These are phyloP conservation scores for Pogonognathellus flavescens DNA, from an alignment of 1,140 invertebrate species.

Conservation along the genomic window DNA sequence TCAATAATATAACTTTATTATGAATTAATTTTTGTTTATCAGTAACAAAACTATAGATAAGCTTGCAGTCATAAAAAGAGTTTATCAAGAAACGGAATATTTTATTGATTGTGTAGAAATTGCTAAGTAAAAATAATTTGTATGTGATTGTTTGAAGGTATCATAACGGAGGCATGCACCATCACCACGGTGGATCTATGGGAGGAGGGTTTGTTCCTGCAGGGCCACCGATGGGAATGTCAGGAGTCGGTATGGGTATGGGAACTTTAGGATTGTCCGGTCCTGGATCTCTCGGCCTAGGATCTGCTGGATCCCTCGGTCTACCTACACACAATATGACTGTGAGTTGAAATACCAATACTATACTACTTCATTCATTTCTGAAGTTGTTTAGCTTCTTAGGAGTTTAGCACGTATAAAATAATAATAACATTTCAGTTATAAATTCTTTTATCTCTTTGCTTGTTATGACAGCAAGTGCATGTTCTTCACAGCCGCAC, in stretches of 20 bases:
- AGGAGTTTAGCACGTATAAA: background rate
- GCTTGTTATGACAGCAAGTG: too few species aligned
- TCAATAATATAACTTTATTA: too few species aligned
- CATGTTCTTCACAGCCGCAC: too few species aligned
- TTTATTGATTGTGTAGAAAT: too few species aligned
- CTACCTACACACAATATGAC: constrained; percentile 63
- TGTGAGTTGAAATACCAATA: constrained; percentile 55
- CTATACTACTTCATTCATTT: background rate
- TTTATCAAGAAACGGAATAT: too few species aligned
- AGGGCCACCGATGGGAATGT: constrained; percentile 64
- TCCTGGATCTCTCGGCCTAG: constrained; percentile 62
- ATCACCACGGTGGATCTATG: constrained; percentile 63
- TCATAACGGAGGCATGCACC: constrained; percentile 67
- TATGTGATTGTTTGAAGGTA: constrained; percentile 56
- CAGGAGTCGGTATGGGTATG: constrained; percentile 65
- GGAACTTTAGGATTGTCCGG: constrained; percentile 65
- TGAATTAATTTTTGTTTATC: too few species aligned
- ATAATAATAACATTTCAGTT: background rate
- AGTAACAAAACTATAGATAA: too few species aligned
- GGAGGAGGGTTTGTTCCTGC: constrained; percentile 64
- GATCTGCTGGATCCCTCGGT: constrained; percentile 62
- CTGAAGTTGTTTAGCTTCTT: background rate
- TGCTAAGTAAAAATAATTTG: too few species aligned
- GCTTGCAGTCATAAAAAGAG: too few species aligned
- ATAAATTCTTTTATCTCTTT: background rate